These are phyloP conservation scores for Drosophila tanythrix DNA, from an alignment of 2,888 invertebrate species.

Conservation along the genomic window DNA sequence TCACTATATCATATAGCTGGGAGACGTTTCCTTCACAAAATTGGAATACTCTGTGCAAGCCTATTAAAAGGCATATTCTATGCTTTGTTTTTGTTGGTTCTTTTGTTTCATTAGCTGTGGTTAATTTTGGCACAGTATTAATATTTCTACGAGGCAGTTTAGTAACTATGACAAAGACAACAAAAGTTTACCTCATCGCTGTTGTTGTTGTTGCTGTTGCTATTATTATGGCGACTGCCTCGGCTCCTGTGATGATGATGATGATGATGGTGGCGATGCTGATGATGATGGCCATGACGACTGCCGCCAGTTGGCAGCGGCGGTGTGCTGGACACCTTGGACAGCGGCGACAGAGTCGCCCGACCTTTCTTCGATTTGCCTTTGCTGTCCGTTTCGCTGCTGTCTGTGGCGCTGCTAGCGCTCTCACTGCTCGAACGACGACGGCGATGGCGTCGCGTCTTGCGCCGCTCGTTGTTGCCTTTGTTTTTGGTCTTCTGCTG, in stretches of 20 bases:
- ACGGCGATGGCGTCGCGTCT: constrained; percentile 43
- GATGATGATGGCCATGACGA: constrained; percentile 39
- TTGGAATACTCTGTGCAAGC: not conserved
- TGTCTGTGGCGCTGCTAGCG: constrained; percentile 31
- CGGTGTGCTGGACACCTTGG: constrained; percentile 25
- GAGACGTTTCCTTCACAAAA: not conserved
- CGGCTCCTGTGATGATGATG: constrained; percentile 47
- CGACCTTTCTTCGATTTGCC: constrained; percentile 35
- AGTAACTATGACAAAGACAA: constrained; percentile 25
- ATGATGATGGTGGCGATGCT: constrained; percentile 32
- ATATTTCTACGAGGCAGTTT: constrained; percentile 28
- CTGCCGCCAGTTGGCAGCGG: constrained; percentile 18
- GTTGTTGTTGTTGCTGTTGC: constrained; percentile 26
- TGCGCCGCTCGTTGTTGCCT: constrained; percentile 31
- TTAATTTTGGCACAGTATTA: constrained; percentile 13
- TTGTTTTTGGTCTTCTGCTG: constrained; percentile 43
- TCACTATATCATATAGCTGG: not conserved
- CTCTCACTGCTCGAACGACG: constrained; percentile 53
- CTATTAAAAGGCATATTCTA: not conserved
- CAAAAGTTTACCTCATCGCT: constrained; percentile 56
- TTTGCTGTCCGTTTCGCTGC: constrained; percentile 24
- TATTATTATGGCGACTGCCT: constrained; percentile 41
- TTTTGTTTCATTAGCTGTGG: constrained; percentile 2
- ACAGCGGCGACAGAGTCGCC: constrained; percentile 24
- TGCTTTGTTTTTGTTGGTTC: not conserved